A percentile compares a stretch with the other conserved stretches of the same genome.
These are phyloP conservation scores for Malurus melanocephalus DNA, from an alignment of 2,113 vertebrate genomes.

Conservation along the genomic window DNA sequence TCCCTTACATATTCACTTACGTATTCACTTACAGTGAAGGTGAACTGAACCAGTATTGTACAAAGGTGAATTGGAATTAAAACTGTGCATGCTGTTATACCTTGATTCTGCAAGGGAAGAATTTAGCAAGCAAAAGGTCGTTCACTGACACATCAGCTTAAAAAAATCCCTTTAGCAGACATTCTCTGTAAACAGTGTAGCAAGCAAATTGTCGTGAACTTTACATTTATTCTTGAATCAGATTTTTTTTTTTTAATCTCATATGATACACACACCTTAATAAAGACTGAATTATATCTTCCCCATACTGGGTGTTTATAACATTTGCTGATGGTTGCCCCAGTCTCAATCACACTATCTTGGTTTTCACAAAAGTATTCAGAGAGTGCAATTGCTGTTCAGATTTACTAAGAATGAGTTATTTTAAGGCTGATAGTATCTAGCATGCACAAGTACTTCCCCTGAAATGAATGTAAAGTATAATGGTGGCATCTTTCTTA, in stretches of 20 bases:
- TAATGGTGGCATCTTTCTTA: neutral
- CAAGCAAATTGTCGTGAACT: neutral
- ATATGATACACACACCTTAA: neutral
- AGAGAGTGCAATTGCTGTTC: neutral
- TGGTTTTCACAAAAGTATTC: neutral
- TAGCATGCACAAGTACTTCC: neutral
- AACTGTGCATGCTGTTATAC: rapidly evolving
- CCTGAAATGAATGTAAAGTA: neutral
- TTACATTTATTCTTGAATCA: neutral
- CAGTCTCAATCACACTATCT: neutral
- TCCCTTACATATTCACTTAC: neutral
- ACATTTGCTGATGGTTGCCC: neutral
- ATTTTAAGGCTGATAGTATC: neutral
- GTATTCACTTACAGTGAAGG: neutral
- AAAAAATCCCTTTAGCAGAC: neutral
- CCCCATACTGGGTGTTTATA: neutral
- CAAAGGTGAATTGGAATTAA: neutral
- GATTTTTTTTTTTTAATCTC: neutral
- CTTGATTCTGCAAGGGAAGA: neutral
- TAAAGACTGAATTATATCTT: neutral
- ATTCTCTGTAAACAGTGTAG: neutral
- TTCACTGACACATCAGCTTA: neutral
- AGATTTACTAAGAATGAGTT: neutral
- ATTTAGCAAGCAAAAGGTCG: neutral
- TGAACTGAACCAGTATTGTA: neutral